Evolutionary conservation across 1,140 invertebrate genomes (phyloP).

Genomic region (Zaprionus kolodkinae): DNA sequence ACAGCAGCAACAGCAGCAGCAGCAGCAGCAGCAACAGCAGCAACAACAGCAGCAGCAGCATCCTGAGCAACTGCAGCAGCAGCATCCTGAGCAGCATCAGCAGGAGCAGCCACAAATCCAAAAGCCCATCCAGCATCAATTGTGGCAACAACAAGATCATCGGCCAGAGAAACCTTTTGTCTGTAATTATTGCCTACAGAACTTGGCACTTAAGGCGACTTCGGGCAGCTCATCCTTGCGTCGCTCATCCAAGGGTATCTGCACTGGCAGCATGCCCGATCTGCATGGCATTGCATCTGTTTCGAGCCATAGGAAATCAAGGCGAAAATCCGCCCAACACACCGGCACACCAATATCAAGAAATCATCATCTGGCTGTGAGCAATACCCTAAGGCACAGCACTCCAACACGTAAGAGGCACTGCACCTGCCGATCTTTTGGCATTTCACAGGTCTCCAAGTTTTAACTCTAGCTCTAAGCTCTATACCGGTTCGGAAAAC

Average conservation of each 20-base stretch:
- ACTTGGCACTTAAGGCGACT: not conserved
- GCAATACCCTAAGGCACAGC: not conserved
- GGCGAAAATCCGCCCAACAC: not conserved
- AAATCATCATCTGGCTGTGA: not conserved
- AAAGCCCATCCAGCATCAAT: conserved; percentile 40
- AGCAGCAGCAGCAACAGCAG: conserved; percentile 2
- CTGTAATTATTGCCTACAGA: not conserved
- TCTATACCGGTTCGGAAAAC: not conserved
- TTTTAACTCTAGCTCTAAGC: not conserved
- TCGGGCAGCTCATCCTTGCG: not conserved
- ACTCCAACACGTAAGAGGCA: not conserved
- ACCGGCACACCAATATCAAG: not conserved
- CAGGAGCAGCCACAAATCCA: not conserved
- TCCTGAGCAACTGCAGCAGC: not conserved
- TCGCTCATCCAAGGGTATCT: not conserved
- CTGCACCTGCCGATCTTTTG: not conserved
- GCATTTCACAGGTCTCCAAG: not conserved
- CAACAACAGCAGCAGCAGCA: too few species aligned
- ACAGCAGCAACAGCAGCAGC: not conserved
- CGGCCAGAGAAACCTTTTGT: not conserved
- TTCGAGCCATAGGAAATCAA: not conserved
- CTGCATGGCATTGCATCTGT: conserved; percentile 6
- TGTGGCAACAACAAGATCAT: conserved; percentile 50
- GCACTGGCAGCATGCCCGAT: conserved; percentile 56
- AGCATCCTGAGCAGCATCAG: not conserved